These are phyloP conservation scores for Cephus spinipes DNA, from an alignment of 2,888 invertebrate species.

Conservation along the genomic window DNA sequence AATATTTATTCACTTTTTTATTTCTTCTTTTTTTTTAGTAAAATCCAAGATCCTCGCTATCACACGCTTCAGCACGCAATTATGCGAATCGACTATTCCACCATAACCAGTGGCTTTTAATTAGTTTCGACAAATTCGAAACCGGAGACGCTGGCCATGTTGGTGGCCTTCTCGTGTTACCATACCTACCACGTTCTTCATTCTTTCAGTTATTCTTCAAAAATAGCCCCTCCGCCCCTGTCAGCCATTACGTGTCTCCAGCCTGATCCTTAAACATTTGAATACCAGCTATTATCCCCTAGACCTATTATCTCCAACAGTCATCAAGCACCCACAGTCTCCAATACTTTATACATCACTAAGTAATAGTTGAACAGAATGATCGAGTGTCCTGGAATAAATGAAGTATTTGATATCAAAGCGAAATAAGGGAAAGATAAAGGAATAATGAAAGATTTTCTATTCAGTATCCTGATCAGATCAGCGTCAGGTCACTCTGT, in stretches of 20 bases:
- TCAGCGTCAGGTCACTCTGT: conserved; percentile 23
- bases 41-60: not conserved
- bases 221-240: not conserved
- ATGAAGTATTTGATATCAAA: not conserved
- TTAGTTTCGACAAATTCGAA: conserved; percentile 54
- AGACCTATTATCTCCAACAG: not conserved
- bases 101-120: conserved; percentile 38
- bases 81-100: not conserved
- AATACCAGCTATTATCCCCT: not conserved
- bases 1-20: not conserved
- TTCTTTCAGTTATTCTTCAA: not conserved
- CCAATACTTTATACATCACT: not conserved
- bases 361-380: not conserved
- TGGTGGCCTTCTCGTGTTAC: conserved; percentile 54
- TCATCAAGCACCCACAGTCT: not conserved
- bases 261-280: not conserved
- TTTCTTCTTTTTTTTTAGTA: not conserved
- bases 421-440: not conserved
- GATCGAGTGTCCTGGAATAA: not conserved
- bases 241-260: not conserved
- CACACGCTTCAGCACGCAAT: not conserved
- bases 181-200: conserved; percentile 4
- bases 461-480: conserved; percentile 19
- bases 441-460: not conserved
- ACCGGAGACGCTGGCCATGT: conserved; percentile 47